Evolutionary conservation across 1,140 invertebrate genomes (phyloP), one percentile per base, ranked within the genome.

Genomic region (Adoxophyes honmai): DNA sequence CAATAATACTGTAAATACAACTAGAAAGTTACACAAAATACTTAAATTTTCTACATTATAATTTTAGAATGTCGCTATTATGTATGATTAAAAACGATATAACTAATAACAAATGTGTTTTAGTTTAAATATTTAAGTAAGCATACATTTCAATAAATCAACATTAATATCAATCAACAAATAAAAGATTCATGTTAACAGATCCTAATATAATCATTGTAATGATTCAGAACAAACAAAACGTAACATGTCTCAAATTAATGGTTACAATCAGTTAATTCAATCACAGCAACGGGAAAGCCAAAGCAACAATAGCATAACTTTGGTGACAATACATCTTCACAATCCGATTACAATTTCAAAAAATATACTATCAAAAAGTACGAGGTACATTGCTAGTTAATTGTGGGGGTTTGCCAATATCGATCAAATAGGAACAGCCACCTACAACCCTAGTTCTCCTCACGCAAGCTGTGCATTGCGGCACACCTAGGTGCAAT

Each of bases 351-450:
- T 57, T 51, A 28, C 34, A 52, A 34, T 48, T 48, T 11, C 15
- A 48, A 48, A 48, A 48, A 48, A 48, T 48, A 48, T 48, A 48
- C 42, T 28, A 33, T 48, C 18, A 11, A 48, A 48, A 28, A 28
- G 21, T 28, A 28, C 6, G 2, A 28, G 21, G 21, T 28, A 48
- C 18, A 48, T 48, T 28, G 42, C 14, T 14, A 58, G 68, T 80
- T 73, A 60, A 81, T 81, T 81, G 86, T 86, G 81, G 72, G 52
- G 81, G 86, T 88, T 88, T 88, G 86, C 86, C 86, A 88, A 86
- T 86, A 82, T 80, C 78, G 60, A 76, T 66, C 62, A 62, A 77
- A 68, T 73, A 60, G 68, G 70, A 72, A 73, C 68, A 74, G 61
- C 64, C 57, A 65, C 61, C 59, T 63, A 59, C 56, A 61, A 52